Conservation (phyloP, 1,140 invertebrate species). For the Campoletis sonorensis region DNA sequence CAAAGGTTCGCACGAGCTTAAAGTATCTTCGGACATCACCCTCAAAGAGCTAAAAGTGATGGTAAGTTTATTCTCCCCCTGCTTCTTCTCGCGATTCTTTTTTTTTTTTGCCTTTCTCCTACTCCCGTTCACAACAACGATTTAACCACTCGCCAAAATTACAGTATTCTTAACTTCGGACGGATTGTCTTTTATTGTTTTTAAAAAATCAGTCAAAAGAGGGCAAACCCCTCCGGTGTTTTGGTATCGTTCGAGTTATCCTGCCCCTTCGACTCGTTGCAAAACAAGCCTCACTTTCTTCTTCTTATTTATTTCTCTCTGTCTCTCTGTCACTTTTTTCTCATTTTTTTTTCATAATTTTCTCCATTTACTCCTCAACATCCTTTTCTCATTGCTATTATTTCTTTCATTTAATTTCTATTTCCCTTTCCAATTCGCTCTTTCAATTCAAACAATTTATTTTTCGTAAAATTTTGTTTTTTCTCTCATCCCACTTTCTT, state of each 20-base stretch:
- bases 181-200: slow-evolving; percentile 35
- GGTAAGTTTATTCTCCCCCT: slow-evolving; percentile 60
- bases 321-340: too few relatives aligned
- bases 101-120: slow-evolving; percentile 13
- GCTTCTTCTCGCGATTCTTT: not conserved
- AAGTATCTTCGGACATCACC: slow-evolving; percentile 72
- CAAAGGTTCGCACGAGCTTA: slow-evolving; percentile 72
- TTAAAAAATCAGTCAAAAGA: slow-evolving; percentile 37
- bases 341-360: not conserved
- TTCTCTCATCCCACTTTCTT: not conserved
- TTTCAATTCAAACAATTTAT: too few relatives aligned
- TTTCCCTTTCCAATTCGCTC: not conserved
- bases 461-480: not conserved
- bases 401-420: not conserved
- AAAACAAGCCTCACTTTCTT: not conserved
- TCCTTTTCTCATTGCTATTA: too few relatives aligned
- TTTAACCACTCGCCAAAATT: slow-evolving; percentile 14
- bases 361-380: too few relatives aligned
- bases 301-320: not conserved
- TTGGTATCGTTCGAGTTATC: not conserved
- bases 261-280: slow-evolving; percentile 16
- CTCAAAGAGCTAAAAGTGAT: slow-evolving; percentile 73
- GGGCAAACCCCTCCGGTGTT: not conserved
- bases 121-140: not conserved
- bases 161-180: slow-evolving; percentile 15